Base-by-base conservation (phyloP, 2,113 vertebrate species). In the Catharus minimus region DNA sequence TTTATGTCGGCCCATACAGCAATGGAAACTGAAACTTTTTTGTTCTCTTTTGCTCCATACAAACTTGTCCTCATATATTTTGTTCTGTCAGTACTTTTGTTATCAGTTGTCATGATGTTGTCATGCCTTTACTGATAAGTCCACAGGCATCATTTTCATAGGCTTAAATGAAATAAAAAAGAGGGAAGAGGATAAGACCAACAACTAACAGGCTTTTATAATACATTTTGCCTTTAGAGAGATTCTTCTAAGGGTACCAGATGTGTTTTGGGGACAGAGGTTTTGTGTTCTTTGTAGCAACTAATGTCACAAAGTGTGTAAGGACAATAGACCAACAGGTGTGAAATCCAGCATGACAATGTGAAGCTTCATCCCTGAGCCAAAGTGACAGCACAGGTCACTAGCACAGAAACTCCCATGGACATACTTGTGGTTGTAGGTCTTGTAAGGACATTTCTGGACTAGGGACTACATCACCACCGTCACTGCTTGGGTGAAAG, bases 281-380 rank as follows among this genome's bases (percentile, higher is more conserved):
- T 46, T 83, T 56, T 49, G 10, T 17, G 13, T 9, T 44, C 27
- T 52, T 38, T 38, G 14, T 17, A 52, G 46, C 20, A 77, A 58
- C 13, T 15, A 32, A 38, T 33, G 56, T 52, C 57, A 76, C 33
- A 50, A 55, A 16, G 32, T 0, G 52, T 12, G 33, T 9, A 4
- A 38, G 7, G 19, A 10, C 0, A 2, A 27, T 2, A 39, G 36
- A 23, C 6, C 20, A 88, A 21, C 14, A 5, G 13, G 41, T 24
- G 32, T 27, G 30, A 0, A 6, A 80, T 19, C 13, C 16, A 33
- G 18, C 6, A 21, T 0, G 2, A 38, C 1, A 2, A 7, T 17
- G 21, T 2, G 36, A 52, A 20, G 23, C 28, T n/a, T 49, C 8
- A 18, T 3, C 7, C 15, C 24, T 24, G 24, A 52, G 36, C 49